Evolutionary conservation across 2,113 vertebrate genomes (phyloP), one percentile per base, ranked within the genome.

Genomic region (Malaclemys terrapin): DNA sequence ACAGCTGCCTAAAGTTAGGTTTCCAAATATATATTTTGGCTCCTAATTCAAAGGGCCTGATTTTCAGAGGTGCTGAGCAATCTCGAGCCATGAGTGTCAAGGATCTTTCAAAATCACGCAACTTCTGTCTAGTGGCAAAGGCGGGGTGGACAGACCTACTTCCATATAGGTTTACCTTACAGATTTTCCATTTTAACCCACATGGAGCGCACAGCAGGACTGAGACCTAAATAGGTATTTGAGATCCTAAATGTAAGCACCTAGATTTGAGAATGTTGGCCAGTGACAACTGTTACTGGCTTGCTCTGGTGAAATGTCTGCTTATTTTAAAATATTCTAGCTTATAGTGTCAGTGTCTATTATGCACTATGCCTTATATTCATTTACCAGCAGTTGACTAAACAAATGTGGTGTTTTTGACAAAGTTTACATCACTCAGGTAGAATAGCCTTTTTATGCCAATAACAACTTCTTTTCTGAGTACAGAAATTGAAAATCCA

Each of bases 301-400:
- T 10, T 38, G 35, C n/a, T 38, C 22, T 22, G 65, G 90, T 85
- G 84, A 94, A 93, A 86, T 16, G 22, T 89, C 87, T 93, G 87
- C 75, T 88, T 95, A 95, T 94, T 81, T 88, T 95, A 91, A 93
- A 93, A 94, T 94, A 83, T 65, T 89, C 78, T 82, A 78, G 31
- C 89, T 94, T 88, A 85, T 45, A 19, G 47, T 84, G 83, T 81
- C 87, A 94, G 38, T 57, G 57, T 82, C 80, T 84, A 57, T 86
- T 53, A 85, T 31, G n/a, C 42, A 13, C 2, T 62, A 80, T 4
- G 8, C 25, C 47, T 6, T 62, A 72, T 53, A 47, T 72, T 35
- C 19, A 78, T 92, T 91, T 80, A 88, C 78, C 72, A 82, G 27
- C 38, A 84, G 79, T 87, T 84, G n/a, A 38, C 16, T 89, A 72